Conservation (phyloP, 1,140 invertebrate genomes). For the Rhagoletis pomonella region DNA sequence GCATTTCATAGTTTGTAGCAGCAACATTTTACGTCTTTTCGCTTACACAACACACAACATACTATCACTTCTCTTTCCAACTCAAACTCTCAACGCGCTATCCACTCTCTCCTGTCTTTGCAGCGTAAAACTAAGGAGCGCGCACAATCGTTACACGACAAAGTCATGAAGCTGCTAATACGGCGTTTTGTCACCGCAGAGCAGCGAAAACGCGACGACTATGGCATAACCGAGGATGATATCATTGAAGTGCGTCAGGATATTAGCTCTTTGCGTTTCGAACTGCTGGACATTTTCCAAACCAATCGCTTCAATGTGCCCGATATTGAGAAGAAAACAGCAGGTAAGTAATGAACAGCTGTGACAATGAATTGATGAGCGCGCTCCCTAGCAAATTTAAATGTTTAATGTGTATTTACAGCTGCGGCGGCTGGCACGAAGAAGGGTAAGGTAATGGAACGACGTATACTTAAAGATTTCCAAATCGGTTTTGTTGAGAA, state of each 20-base stretch:
- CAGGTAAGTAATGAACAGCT: constrained; percentile 73
- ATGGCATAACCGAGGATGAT: constrained; percentile 94
- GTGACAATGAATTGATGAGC: constrained; percentile 23
- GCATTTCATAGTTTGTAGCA: not conserved
- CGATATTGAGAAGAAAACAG: constrained; percentile 77
- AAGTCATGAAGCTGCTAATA: constrained; percentile 86
- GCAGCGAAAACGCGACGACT: constrained; percentile 87
- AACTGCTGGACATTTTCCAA: constrained; percentile 90
- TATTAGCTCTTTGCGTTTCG: constrained; percentile 89
- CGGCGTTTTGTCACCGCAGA: constrained; percentile 89
- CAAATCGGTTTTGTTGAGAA: constrained; percentile 91
- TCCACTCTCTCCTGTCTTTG: constrained; percentile 4
- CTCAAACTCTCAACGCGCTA: not conserved
- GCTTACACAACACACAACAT: not conserved
- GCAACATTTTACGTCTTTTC: not conserved
- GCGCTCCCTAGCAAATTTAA: not conserved
- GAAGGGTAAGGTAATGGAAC: constrained; percentile 89
- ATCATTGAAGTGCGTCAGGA: constrained; percentile 97
- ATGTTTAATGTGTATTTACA: constrained; percentile 20
- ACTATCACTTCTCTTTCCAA: not conserved
- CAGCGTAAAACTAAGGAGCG: constrained; percentile 84
- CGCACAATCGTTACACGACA: constrained; percentile 81
- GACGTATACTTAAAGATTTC: constrained; percentile 91
- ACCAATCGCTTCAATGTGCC: constrained; percentile 89
- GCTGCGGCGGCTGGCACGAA: constrained; percentile 82